Base-by-base conservation (phyloP, 2,888 invertebrate species). In the Agrotis segetum region DNA sequence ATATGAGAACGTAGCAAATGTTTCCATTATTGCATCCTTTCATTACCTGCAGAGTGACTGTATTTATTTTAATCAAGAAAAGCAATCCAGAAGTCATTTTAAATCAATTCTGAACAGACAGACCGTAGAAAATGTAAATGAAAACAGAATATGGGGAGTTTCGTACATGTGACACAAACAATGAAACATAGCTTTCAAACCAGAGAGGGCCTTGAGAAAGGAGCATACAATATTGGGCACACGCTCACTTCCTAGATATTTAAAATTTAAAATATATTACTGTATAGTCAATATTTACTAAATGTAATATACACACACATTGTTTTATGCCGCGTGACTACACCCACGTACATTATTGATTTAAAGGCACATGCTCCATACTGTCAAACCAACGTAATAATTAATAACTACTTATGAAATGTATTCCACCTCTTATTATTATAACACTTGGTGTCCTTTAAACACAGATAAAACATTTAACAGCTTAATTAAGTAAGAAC, bases 1-100 rank as follows among this genome's bases (percentile, higher is more conserved):
- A 62, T 21, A 50, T 55, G 65, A 55, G 69, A 65, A 60, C 19
- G 65, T 17, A 13, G 68, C 65, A 58, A 74, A 63, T 16, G 74
- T 61, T 66, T 62, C 24, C 74, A 79, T 69, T 69, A 40, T 53
- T 68, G 52, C 74, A 65, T 65, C 79, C 58, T 74, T 74, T 66
- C 53, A 73, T 73, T 73, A 64, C 34, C 34, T 34, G 34, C 1
- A 34, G 61, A 46, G 58, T 44, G 21, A 9, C 21, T 56, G 58
- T 60, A 67, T 58, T 59, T 73, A 73, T 78, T 77, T 67, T 63
- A 62, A 66, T 74, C 49, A 56, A 61, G 47, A 64, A 11, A 61
- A 58, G 77, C 65, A 65, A 71, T 52, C 40, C 49, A 61, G 52
- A 59, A 47, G 55, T 52, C 47, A 76, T 69, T 73, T 76, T 59